phyloP scores from a whole-genome alignment of 2,888 invertebrate genomes.

The Tigriopus californicus region DNA sequence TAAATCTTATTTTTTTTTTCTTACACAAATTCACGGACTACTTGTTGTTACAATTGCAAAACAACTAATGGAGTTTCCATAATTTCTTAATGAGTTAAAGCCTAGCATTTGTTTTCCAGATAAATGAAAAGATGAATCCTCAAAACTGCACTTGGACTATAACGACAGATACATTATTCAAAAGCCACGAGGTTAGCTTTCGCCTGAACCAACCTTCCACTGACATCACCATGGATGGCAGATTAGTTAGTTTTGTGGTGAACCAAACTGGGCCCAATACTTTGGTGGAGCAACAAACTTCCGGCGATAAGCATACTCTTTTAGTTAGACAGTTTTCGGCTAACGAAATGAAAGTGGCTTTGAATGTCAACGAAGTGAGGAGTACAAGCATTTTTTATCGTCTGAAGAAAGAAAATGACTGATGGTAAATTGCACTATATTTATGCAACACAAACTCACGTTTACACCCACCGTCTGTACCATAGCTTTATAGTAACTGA shows the following conservation, averaged over 20 bases:
- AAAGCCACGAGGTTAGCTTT: conserved; percentile 7
- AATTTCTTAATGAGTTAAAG: too few species aligned
- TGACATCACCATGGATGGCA: conserved; percentile 4
- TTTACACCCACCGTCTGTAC: too few species aligned
- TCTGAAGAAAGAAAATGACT: not conserved
- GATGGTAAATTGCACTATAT: too few species aligned
- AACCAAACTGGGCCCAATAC: not conserved
- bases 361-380: not conserved
- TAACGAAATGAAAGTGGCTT: not conserved
- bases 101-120: too few species aligned
- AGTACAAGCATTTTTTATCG: not conserved
- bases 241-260: not conserved
- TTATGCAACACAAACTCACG: too few species aligned
- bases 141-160: conserved; percentile 7
- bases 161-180: conserved; percentile 3
- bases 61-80: too few species aligned
- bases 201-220: not conserved
- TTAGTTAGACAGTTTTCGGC: not conserved
- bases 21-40: too few species aligned
- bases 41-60: too few species aligned
- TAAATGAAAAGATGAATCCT: not conserved
- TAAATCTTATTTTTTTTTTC: too few species aligned
- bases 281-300: conserved; percentile 2
- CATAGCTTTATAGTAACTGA: too few species aligned
- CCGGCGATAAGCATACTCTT: not conserved